Percentiles rank a stretch among this genome's conserved stretches.
These are phyloP conservation scores for Microcebus jonahi DNA, from an alignment of 2,113 vertebrate species.

Conservation along the genomic window DNA sequence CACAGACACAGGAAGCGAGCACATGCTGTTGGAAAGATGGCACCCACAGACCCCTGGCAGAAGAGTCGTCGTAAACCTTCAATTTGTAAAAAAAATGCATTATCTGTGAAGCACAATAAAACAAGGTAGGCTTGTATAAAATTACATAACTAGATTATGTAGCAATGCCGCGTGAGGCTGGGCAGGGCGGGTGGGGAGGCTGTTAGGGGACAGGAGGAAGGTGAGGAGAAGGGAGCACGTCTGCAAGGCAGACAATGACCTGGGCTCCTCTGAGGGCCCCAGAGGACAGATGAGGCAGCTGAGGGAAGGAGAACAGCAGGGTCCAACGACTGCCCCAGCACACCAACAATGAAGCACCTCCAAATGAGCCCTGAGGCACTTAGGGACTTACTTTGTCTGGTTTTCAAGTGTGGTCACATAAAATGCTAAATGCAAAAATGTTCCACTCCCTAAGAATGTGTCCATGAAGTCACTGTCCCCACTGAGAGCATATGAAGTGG, in stretches of 20 bases:
- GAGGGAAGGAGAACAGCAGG: background rate
- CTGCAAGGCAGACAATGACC: background rate
- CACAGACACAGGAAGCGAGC: background rate
- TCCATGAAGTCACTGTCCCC: too few relatives aligned
- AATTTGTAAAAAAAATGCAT: background rate
- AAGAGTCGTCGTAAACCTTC: background rate
- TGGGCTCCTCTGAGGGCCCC: background rate
- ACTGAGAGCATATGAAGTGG: background rate
- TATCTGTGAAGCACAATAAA: background rate
- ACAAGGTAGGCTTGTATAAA: background rate
- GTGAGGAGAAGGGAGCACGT: too few relatives aligned
- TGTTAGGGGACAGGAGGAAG: too few relatives aligned
- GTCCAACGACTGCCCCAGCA: rapidly evolving
- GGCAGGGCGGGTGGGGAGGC: too few relatives aligned
- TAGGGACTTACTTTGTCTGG: background rate
- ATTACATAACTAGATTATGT: background rate
- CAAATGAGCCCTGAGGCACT: background rate
- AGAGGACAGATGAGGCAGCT: background rate
- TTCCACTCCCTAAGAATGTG: background rate
- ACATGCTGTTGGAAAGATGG: background rate
- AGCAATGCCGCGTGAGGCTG: rapidly evolving
- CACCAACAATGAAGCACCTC: background rate
- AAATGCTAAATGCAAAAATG: background rate
- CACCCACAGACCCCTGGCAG: background rate
- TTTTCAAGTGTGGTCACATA: background rate